Base-by-base conservation (phyloP, 2,888 invertebrate genomes). In the Rhagium mordax region DNA sequence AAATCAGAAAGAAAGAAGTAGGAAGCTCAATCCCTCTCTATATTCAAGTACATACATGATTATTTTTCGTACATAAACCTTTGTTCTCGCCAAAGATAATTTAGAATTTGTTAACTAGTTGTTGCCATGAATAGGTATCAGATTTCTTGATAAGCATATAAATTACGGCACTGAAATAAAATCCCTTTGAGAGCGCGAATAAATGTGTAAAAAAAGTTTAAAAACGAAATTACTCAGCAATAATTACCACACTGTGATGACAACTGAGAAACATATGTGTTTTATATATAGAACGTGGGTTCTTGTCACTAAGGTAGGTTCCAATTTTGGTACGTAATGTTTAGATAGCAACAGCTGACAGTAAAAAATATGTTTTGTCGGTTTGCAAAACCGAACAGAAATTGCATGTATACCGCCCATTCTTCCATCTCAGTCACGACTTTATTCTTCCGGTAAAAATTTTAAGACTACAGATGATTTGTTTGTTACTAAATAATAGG, bases 401-500 rank as follows among this genome's bases (percentile, higher is more conserved):
- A 16, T 18, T 33, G n/a, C 20, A 59, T 20, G 18, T 4, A 18
- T 15, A 59, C 65, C 65, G 65, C 65, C 65, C 65, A 29, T 59
- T 66, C 53, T 18, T 41, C 7, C 53, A 66, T 33, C 41, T 29
- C 41, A 13, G 51, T 66, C 65, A 66, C 65, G 65, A 66, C 33
- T 66, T 21, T 33, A 16, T 66, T 29, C 55, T 67, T 53, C 20
- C 20, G 29, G 41, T 55, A 51, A 21, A n/a, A 27, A 67, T 67
- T 67, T 57, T 57, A n/a, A 67, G 41, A 24, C 21, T 67, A 13
- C 41, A 16, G 18, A 57, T 57, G 53, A 59, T 59, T 59, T 59
- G 59, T 59, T 59, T 24, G 29, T 20, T 59, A 33, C 33, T 59
- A 59, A 59, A 59, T 59, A 59, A 59, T 59, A 59, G 59, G 59